Evolutionary conservation across 2,113 vertebrate genomes (phyloP).

Genomic region (Thalassoma bifasciatum): DNA sequence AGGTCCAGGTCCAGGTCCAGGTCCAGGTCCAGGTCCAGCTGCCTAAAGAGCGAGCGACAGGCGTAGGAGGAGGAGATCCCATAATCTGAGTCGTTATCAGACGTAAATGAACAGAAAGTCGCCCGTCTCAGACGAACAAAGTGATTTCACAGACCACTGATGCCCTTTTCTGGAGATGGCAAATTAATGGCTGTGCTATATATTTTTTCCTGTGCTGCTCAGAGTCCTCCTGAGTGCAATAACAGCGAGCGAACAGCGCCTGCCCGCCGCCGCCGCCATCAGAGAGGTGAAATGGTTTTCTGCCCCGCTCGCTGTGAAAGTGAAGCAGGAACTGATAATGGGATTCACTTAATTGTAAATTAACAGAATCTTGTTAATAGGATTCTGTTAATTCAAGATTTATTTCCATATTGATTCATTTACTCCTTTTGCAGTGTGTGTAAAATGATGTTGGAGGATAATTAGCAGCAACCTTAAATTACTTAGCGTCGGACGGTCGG

Average conservation of each 20-base stretch:
- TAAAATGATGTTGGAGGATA: conserved; percentile 69
- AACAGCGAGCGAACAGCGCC: conserved; percentile 73
- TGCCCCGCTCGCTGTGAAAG: conserved; percentile 60
- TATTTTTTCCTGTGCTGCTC: conserved; percentile 69
- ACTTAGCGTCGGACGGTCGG: conserved; percentile 61
- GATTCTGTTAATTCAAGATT: conserved; percentile 79
- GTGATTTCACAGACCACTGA: conserved; percentile 88
- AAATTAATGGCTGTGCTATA: conserved; percentile 84
- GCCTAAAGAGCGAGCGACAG: conserved; percentile 76
- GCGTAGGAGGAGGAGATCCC: conserved; percentile 75
- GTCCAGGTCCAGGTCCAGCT: no score
- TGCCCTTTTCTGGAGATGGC: conserved; percentile 85
- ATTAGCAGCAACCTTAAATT: conserved; percentile 68
- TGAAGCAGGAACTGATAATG: conserved; percentile 70
- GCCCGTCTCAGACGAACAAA: conserved; percentile 85
- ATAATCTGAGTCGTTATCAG: conserved; percentile 86
- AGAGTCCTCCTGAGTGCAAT: conserved; percentile 75
- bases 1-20: no score
- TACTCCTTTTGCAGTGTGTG: conserved; percentile 59
- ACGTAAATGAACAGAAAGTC: conserved; percentile 86
- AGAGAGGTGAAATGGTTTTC: conserved; percentile 70
- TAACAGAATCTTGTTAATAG: conserved; percentile 78
- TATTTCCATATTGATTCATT: conserved; percentile 74
- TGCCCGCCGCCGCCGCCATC: conserved; percentile 72
- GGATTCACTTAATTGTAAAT: conserved; percentile 80